Evolutionary conservation across 1,140 invertebrate genomes (phyloP).

Genomic region (Luehdorfia chinensis): DNA sequence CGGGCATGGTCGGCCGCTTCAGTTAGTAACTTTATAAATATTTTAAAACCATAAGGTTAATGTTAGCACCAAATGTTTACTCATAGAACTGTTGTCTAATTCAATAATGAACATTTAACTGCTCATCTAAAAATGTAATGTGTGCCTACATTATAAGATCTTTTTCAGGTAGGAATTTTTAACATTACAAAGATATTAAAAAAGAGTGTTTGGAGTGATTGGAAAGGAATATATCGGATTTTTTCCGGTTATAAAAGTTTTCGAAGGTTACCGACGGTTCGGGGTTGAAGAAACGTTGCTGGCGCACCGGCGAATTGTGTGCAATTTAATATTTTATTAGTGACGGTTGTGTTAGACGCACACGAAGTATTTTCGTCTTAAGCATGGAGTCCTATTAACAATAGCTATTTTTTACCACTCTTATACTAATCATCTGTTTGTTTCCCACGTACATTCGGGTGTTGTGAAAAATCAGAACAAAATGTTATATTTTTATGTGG

Average conservation of each 20-base stretch:
- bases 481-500: slow-evolving; percentile 54
- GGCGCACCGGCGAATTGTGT: slow-evolving; percentile 28
- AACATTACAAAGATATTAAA: too few relatives aligned
- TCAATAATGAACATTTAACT: too few relatives aligned
- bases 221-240: too few relatives aligned
- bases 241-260: too few relatives aligned
- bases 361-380: slow-evolving; percentile 33
- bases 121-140: too few relatives aligned
- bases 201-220: slow-evolving; percentile 1
- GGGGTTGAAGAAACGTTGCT: not conserved
- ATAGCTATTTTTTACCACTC: slow-evolving; percentile 24
- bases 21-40: too few relatives aligned
- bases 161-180: too few relatives aligned
- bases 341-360: slow-evolving; percentile 49
- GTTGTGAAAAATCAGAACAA: slow-evolving; percentile 61
- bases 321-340: slow-evolving; percentile 60
- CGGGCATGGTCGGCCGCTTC: too few relatives aligned
- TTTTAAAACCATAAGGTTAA: too few relatives aligned
- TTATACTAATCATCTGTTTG: slow-evolving; percentile 26
- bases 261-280: not conserved
- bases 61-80: too few relatives aligned
- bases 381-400: slow-evolving; percentile 23
- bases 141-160: too few relatives aligned
- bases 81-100: too few relatives aligned
- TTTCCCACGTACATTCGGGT: slow-evolving; percentile 27